Evolutionary conservation across 2,888 invertebrate genomes (phyloP), one percentile per base, ranked within the genome.

Genomic region (Netelia fuscicornis): DNA sequence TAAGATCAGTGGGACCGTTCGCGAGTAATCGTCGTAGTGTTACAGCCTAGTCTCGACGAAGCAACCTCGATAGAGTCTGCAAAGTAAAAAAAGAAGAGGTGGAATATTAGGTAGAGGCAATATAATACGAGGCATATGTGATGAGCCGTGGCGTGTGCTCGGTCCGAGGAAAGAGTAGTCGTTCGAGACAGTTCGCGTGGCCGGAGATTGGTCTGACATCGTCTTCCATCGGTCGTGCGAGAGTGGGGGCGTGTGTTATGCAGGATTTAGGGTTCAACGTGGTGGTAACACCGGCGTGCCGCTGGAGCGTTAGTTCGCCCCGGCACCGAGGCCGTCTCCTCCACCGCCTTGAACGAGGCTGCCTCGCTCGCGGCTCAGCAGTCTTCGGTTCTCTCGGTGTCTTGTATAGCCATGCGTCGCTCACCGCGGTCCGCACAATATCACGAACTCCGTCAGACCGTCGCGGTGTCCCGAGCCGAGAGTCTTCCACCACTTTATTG

Each of bases 331-430:
- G 74, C 58, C 58, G 17, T 58, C 20, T 58, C 74, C 81, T 75
- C 81, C 65, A 48, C 62, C 62, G 81, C 68, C 78, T 78, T 52
- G 79, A 64, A 76, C 72, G 83, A 77, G 67, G 80, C 74, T 72
- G 87, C 81, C 74, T 79, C 86, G 77, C 76, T 84, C 83, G n/a
- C 79, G 23, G 79, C 77, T 71, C 78, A 78, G 60, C 90, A 87
- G 90, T 90, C 90, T 86, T 89, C 89, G 88, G 86, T 83, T 86
- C 89, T 87, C 89, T 88, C 89, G 85, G 89, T 90, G 79, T 88
- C 89, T 88, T 88, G 91, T 88, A 88, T 90, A 90, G 91, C 90
- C 90, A 91, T 91, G 91, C 91, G 89, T 90, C 89, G 88, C 81
- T 86, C 87, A 89, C 88, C 68, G 79, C 81, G 82, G 72, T 79